Evolutionary conservation across 1,140 invertebrate genomes (phyloP).

Genomic region (Drosophila asahinai): DNA sequence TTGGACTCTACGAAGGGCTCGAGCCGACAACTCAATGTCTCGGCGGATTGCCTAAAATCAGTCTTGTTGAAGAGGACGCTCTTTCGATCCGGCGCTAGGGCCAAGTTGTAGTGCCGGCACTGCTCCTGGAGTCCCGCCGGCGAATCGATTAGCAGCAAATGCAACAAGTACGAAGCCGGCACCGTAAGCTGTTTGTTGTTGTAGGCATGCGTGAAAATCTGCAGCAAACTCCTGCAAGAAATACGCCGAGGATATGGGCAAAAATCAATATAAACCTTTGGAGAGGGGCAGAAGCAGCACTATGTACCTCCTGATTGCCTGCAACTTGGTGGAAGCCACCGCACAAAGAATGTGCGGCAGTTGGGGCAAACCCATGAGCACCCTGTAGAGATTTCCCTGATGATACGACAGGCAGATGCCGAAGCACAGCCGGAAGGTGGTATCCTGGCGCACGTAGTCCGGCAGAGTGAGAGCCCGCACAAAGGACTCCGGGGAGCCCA

Average conservation of each 20-base stretch:
- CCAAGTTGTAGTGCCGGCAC: constrained; percentile 73
- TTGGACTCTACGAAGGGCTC: constrained; percentile 76
- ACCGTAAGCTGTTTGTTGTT: constrained; percentile 86
- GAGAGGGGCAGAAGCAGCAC: not conserved
- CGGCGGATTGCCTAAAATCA: constrained; percentile 58
- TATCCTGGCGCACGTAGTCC: constrained; percentile 44
- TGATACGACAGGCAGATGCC: constrained; percentile 86
- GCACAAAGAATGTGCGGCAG: constrained; percentile 85
- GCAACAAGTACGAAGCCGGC: constrained; percentile 83
- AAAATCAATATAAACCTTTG: constrained; percentile 21
- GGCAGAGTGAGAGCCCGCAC: constrained; percentile 83
- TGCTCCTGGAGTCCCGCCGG: constrained; percentile 58
- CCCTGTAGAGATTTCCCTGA: constrained; percentile 86
- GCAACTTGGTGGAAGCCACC: constrained; percentile 85
- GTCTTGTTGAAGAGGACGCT: constrained; percentile 70
- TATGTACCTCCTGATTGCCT: constrained; percentile 85
- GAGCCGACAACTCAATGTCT: constrained; percentile 32
- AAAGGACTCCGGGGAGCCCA: constrained; percentile 85
- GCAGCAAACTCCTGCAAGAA: constrained; percentile 83
- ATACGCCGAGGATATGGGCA: constrained; percentile 2
- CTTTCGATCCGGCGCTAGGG: constrained; percentile 46
- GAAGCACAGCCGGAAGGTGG: constrained; percentile 65
- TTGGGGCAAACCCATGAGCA: constrained; percentile 80
- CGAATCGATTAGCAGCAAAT: constrained; percentile 70
- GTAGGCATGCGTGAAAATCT: constrained; percentile 86